Evolutionary conservation across 2,113 vertebrate genomes (phyloP).

Genomic region (Dipodomys spectabilis): DNA sequence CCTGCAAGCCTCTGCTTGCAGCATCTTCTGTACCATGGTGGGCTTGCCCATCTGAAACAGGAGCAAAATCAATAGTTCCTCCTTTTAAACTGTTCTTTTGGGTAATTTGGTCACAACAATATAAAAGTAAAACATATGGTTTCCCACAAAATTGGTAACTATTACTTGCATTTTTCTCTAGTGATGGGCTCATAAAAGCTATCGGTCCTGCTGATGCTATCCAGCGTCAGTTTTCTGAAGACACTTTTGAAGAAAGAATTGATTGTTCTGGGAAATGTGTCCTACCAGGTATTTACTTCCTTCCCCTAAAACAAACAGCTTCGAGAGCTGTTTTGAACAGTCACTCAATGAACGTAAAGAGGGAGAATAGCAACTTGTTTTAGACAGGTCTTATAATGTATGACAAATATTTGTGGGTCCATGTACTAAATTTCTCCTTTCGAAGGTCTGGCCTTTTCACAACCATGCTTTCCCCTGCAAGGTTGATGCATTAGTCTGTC

Average conservation of each 20-base stretch:
- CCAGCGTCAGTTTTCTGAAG: constrained; percentile 86
- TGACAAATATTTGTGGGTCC: background rate
- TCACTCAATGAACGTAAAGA: background rate
- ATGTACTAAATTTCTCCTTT: background rate
- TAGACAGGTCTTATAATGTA: background rate
- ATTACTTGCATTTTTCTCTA: constrained; percentile 77
- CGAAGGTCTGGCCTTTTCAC: constrained; percentile 8
- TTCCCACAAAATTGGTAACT: background rate
- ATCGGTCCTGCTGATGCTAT: constrained; percentile 91
- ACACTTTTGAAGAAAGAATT: constrained; percentile 91
- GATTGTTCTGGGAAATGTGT: constrained; percentile 96
- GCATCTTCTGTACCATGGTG: too few species aligned
- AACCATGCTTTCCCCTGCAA: background rate
- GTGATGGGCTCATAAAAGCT: constrained; percentile 93
- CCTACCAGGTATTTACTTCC: constrained; percentile 90
- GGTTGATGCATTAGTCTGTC: background rate
- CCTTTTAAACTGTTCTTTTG: too few species aligned
- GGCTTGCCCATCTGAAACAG: too few species aligned
- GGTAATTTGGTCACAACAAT: too few species aligned
- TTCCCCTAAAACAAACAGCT: constrained; percentile 15
- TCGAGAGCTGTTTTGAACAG: background rate
- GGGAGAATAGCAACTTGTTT: background rate
- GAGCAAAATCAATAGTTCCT: too few species aligned
- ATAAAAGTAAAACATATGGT: background rate
- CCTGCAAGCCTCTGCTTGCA: too few species aligned